phyloP scores from a whole-genome alignment of 2,797 vertebrate species.

The Hippocampus kuda region DNA sequence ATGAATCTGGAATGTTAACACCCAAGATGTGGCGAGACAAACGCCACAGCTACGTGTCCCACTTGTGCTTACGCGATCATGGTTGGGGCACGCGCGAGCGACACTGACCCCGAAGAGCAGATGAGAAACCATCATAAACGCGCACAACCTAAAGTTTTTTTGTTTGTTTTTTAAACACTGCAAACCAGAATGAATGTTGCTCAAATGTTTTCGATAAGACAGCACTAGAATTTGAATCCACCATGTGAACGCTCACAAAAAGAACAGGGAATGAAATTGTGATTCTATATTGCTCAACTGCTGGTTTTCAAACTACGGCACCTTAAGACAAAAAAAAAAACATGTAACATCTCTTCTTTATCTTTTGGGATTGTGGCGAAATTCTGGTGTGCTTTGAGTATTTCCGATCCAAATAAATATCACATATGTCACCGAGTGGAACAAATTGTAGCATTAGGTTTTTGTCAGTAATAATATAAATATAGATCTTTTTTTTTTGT shows the following conservation, averaged over 20 bases:
- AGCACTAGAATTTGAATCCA: not conserved
- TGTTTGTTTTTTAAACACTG: not conserved
- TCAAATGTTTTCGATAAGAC: not conserved
- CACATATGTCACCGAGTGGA: not conserved
- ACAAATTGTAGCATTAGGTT: not conserved
- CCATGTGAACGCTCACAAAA: not conserved
- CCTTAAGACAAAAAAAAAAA: not conserved
- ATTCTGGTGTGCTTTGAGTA: not conserved
- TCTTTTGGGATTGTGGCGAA: not conserved
- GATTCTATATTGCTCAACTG: not conserved
- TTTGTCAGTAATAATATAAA: not conserved
- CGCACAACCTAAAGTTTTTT: not conserved
- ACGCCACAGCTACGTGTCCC: conserved; percentile 19
- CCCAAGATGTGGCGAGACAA: not conserved
- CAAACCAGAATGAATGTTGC: not conserved
- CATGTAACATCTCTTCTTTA: not conserved
- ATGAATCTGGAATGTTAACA: conserved; percentile 6
- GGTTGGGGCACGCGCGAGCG: not conserved
- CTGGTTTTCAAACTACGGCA: not conserved
- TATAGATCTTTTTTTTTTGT: not conserved
- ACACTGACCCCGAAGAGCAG: not conserved
- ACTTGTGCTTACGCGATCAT: not conserved
- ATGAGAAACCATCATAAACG: conserved; percentile 15
- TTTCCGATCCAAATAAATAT: not conserved
- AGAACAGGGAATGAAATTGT: not conserved